phyloP scores from a whole-genome alignment of 2,113 vertebrate genomes.

The Lota lota region DNA sequence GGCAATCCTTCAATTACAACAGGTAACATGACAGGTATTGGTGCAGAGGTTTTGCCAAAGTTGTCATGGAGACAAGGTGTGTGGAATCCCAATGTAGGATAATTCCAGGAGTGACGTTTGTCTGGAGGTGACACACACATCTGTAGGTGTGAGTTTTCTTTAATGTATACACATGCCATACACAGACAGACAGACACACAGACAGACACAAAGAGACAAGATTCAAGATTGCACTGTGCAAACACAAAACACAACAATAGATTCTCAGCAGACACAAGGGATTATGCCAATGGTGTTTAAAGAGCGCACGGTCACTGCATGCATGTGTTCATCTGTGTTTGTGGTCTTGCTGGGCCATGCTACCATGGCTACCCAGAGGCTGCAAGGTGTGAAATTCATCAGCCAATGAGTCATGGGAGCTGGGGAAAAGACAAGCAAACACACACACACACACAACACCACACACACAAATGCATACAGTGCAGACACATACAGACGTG shows the following conservation, averaged over 20 bases:
- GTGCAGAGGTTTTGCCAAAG: too few species aligned
- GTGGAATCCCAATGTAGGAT: too few species aligned
- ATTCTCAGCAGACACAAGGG: background rate
- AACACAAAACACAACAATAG: background rate
- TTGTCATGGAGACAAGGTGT: too few species aligned
- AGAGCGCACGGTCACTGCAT: background rate
- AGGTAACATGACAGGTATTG: too few species aligned
- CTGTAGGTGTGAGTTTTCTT: too few species aligned
- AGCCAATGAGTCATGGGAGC: constrained; percentile 15
- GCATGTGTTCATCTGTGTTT: background rate
- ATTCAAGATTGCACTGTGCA: background rate
- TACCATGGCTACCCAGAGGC: constrained; percentile 4
- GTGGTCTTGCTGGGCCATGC: background rate
- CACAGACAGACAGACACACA: background rate
- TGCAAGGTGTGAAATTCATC: constrained; percentile 32
- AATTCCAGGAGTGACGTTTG: too few species aligned
- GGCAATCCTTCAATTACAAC: too few species aligned
- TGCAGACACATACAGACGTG: too few species aligned
- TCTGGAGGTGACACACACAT: too few species aligned
- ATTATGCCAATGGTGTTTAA: background rate
- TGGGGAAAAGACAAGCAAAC: background rate
- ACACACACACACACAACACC: constrained; percentile 1
- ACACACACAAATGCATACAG: too few species aligned
- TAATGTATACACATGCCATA: background rate
- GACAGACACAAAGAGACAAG: background rate